phyloP scores from a whole-genome alignment of 2,113 vertebrate genomes.

The Corythornis madagascariensis region DNA sequence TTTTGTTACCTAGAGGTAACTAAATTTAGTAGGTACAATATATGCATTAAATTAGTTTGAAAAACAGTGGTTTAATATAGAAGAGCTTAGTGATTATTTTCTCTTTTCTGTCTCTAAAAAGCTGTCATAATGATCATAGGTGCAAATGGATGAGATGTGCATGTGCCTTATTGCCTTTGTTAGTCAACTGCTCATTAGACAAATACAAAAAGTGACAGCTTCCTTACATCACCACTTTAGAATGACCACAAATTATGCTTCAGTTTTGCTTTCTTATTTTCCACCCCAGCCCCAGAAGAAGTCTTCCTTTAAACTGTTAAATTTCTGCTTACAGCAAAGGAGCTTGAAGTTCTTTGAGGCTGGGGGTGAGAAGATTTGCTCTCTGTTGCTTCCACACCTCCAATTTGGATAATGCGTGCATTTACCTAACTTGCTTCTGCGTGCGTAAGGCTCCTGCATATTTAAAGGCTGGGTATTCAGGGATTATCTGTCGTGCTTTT shows the following conservation, averaged over 20 bases:
- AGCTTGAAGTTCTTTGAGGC: background rate
- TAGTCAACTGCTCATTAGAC: background rate
- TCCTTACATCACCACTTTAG: background rate
- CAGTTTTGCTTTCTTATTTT: background rate
- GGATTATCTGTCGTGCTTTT: conserved; percentile 86
- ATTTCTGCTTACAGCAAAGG: background rate
- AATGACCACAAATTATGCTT: background rate
- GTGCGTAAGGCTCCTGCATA: conserved; percentile 87
- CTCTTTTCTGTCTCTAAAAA: background rate
- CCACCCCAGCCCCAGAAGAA: background rate
- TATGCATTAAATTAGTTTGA: background rate
- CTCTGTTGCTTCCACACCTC: conserved; percentile 16
- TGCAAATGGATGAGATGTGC: background rate
- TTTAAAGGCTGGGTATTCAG: conserved; percentile 89
- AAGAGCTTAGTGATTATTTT: background rate
- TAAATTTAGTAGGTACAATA: background rate
- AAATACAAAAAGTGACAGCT: background rate
- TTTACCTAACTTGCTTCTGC: conserved; percentile 82
- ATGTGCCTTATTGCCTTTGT: background rate
- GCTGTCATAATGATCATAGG: background rate
- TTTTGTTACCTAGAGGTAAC: fast-evolving
- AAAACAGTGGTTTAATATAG: background rate
- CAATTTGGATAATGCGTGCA: conserved; percentile 79
- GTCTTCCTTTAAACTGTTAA: background rate
- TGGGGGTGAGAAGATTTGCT: background rate